Evolutionary conservation across 2,113 vertebrate genomes (phyloP), one percentile per base, ranked within the genome.

Genomic region (Tachysurus vachellii): DNA sequence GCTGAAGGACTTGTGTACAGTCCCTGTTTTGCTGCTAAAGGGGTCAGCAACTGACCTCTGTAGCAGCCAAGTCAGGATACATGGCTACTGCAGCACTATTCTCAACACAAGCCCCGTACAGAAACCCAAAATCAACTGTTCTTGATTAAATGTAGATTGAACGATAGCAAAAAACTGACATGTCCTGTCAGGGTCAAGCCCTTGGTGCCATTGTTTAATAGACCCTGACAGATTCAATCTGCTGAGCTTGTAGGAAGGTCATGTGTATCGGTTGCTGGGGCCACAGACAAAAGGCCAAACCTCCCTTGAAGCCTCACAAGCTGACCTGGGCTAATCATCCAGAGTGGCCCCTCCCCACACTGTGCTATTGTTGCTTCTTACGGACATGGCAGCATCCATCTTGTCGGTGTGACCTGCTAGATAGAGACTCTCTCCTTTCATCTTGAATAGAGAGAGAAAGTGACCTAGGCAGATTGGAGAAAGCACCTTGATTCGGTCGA

Each of bases 101-200:
- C 31, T 9, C 62, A 53, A 68, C 44, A 83, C 94, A 90, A 91
- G 76, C 62, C 83, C 88, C 93, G 94, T 96, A 97, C 96, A 97
- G 95, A 97, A 97, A 96, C 93, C 94, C 95, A 92, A 95, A 95
- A 96, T 89, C 96, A 95, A 95, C 96, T 96, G 95, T 95, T 95
- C 96, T 96, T 96, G 96, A 97, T 97, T 96, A 96, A 96, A 96
- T 92, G 94, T 93, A 95, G 95, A 96, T 96, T 96, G 96, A 96
- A 97, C 94, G 94, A 96, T 95, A 56, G 28, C 5, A 90, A 86
- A 94, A 95, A 96, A 95, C 94, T 95, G 94, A 94, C 94, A 94
- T 93, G 90, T 93, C 86, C 90, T 89, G 90, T 94, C 93, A 94
- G 95, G 96, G 96, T 95, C 96, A 92, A 94, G 92, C 96, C 94